Conservation (phyloP, 2,888 invertebrate genomes). For the Hypomecis atomaria region DNA sequence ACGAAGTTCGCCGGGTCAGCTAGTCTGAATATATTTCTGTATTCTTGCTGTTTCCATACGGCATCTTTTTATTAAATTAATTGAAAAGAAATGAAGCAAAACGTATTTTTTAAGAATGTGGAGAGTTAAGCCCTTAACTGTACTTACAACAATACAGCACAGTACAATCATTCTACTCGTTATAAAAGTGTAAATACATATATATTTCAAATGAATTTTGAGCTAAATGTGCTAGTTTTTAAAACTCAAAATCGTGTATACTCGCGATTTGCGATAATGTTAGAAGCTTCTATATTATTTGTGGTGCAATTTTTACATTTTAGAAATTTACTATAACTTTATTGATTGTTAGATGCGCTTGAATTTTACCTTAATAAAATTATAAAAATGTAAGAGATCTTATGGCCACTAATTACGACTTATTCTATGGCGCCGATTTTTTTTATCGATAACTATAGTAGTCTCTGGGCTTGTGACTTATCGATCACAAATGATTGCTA, state of each 20-base stretch:
- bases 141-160: constrained; percentile 17
- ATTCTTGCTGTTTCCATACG: too few relatives aligned
- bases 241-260: constrained; percentile 1
- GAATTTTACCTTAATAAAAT: not conserved
- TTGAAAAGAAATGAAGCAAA: too few relatives aligned
- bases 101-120: too few relatives aligned
- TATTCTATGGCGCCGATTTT: too few relatives aligned
- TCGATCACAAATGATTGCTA: too few relatives aligned
- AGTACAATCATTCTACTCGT: constrained; percentile 14
- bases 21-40: too few relatives aligned
- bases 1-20: too few relatives aligned
- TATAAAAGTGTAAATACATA: constrained; percentile 11
- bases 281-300: constrained; percentile 12
- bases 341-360: constrained; percentile 12
- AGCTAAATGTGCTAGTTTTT: constrained; percentile 2
- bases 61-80: too few relatives aligned
- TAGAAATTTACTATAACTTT: constrained; percentile 8
- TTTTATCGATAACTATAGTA: too few relatives aligned
- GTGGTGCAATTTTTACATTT: constrained; percentile 15
- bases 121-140: not conserved
- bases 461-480: too few relatives aligned
- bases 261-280: constrained; percentile 12
- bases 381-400: too few relatives aligned
- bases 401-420: too few relatives aligned
- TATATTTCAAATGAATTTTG: not conserved